Conservation (phyloP, 1,140 invertebrate genomes). For the Kradibia gibbosae region DNA sequence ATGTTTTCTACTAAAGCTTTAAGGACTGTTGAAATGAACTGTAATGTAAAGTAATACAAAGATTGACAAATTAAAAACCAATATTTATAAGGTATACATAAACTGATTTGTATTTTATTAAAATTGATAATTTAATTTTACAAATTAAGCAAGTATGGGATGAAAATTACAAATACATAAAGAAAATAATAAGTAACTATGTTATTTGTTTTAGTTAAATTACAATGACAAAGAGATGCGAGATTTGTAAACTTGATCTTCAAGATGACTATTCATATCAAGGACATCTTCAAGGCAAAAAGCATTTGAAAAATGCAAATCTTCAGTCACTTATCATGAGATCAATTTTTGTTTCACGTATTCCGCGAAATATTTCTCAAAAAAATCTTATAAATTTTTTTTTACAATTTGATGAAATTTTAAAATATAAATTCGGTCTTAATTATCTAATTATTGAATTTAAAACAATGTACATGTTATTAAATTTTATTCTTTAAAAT, state of each 20-base stretch:
- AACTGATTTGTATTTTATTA: too few species aligned
- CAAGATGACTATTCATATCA: conserved; percentile 58
- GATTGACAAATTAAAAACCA: not conserved
- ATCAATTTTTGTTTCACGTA: conserved; percentile 69
- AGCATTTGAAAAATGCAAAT: conserved; percentile 61
- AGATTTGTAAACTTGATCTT: conserved; percentile 63
- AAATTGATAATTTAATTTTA: too few species aligned
- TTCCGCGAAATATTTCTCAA: conserved; percentile 51
- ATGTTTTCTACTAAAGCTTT: too few species aligned
- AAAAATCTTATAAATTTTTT: conserved; percentile 62
- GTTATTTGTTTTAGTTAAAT: too few species aligned
- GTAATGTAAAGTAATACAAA: not conserved
- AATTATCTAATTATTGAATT: conserved; percentile 62
- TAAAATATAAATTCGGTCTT: conserved; percentile 53
- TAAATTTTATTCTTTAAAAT: conserved; percentile 20
- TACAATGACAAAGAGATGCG: conserved; percentile 59
- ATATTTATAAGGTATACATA: too few species aligned
- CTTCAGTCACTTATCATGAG: conserved; percentile 53
- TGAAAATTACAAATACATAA: too few species aligned
- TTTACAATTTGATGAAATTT: conserved; percentile 64
- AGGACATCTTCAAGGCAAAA: conserved; percentile 64
- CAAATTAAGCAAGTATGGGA: too few species aligned
- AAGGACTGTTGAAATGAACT: too few species aligned
- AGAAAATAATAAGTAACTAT: too few species aligned
- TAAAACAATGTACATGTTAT: conserved; percentile 54